A percentile compares a stretch with the other conserved stretches of the same genome.
Evolutionary conservation across 2,113 vertebrate species (phyloP).

Genomic region (Zosterops hypoxanthus): DNA sequence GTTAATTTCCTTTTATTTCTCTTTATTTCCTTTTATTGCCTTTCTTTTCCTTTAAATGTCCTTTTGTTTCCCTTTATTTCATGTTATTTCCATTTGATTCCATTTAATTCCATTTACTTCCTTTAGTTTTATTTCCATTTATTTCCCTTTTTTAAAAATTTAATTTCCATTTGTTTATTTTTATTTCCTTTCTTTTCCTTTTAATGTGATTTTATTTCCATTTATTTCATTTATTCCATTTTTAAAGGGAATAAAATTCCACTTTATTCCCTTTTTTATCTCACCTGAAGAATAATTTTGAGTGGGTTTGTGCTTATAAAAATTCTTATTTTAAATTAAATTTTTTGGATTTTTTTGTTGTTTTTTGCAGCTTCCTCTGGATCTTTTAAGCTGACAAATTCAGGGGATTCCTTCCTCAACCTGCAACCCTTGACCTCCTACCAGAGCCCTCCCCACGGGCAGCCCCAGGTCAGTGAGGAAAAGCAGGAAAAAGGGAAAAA

Average conservation of each 20-base stretch:
- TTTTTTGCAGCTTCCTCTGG: slow-evolving; percentile 44
- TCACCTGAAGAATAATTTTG: not conserved
- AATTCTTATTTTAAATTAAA: no score
- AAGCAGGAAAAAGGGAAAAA: not conserved
- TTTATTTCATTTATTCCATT: not conserved
- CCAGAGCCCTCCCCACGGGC: slow-evolving; percentile 35
- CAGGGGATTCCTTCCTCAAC: slow-evolving; percentile 39
- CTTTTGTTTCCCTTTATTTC: no score
- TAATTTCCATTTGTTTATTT: no score
- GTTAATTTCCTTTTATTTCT: not conserved
- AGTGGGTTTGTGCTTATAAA: no score
- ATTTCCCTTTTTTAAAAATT: no score
- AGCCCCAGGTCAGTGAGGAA: slow-evolving; percentile 27
- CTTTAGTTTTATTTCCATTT: no score
- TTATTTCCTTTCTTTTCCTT: no score
- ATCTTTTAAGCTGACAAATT: slow-evolving; percentile 60
- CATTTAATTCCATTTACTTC: not conserved
- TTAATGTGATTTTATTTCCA: no score
- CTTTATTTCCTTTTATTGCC: no score
- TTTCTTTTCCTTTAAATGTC: no score
- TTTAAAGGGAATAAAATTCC: no score
- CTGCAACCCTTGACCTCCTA: slow-evolving; percentile 58
- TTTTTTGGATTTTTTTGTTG: not conserved
- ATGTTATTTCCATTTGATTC: no score
- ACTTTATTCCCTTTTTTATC: not conserved